phyloP scores from a whole-genome alignment of 1,140 invertebrate species.

The Rhagoletis zephyria region DNA sequence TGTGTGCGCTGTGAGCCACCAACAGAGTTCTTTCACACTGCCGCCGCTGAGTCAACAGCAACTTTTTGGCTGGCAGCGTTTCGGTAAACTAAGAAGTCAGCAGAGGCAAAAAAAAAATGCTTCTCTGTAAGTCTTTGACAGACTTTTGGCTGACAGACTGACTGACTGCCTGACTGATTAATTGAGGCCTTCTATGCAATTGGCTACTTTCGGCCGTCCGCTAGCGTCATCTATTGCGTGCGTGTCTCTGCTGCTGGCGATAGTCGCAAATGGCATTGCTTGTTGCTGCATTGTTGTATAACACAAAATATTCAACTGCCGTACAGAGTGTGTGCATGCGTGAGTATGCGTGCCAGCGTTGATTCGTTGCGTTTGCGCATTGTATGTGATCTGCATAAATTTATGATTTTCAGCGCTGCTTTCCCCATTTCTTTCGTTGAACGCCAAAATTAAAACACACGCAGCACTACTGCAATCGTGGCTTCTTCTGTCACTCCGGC shows the following conservation, averaged over 20 bases:
- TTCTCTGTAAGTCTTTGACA: too few relatives aligned
- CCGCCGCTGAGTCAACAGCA: neutral
- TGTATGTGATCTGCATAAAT: conserved; percentile 3
- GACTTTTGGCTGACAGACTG: neutral
- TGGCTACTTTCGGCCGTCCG: neutral
- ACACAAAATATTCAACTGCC: neutral
- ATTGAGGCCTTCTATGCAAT: conserved; percentile 4
- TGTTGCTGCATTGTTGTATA: neutral
- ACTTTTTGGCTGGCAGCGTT: neutral
- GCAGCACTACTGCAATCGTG: neutral
- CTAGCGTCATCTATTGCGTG: neutral
- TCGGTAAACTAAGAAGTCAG: neutral
- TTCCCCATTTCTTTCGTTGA: neutral
- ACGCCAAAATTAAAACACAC: neutral
- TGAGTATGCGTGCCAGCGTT: neutral
- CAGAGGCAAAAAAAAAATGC: too few relatives aligned
- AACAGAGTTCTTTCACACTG: neutral
- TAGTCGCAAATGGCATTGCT: too few relatives aligned
- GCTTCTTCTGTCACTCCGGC: neutral
- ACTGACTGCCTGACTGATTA: neutral
- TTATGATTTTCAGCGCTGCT: neutral
- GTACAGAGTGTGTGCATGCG: neutral
- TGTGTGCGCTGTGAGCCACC: neutral
- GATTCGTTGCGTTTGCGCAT: neutral
- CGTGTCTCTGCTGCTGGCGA: neutral